Percentiles rank a stretch among this genome's conserved stretches.
Evolutionary conservation across 2,888 invertebrate genomes (phyloP).

Genomic region (Furcula furcula): DNA sequence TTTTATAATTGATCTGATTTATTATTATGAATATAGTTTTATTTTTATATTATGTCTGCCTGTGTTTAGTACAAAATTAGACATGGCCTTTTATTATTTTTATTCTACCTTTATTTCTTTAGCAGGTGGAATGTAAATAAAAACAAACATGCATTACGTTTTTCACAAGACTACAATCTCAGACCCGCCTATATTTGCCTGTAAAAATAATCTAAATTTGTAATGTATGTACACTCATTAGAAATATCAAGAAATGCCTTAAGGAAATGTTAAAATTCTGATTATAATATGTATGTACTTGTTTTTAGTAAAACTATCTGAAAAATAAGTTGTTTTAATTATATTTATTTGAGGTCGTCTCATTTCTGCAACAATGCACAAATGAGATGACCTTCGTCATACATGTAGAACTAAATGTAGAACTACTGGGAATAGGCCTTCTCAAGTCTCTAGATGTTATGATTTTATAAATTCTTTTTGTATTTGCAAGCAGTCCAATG

Average conservation of each 20-base stretch:
- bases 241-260: conserved; percentile 41
- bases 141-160: background rate
- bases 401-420: no score
- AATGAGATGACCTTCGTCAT: no score
- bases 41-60: conserved; percentile 21
- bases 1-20: conserved; percentile 44
- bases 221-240: conserved; percentile 19
- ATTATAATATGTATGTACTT: conserved; percentile 36
- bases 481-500: no score
- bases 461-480: no score
- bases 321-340: conserved; percentile 3
- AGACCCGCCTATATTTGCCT: conserved; percentile 23
- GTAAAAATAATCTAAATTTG: conserved; percentile 24
- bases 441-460: no score
- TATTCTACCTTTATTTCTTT: background rate
- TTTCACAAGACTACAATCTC: background rate
- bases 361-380: no score
- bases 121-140: background rate
- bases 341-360: no score
- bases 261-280: conserved; percentile 38
- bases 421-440: no score
- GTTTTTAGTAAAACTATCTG: conserved; percentile 40
- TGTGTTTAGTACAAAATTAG: conserved; percentile 17
- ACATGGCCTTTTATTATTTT: conserved; percentile 1
- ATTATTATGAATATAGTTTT: conserved; percentile 27